These are phyloP conservation scores for Tiaroga cobitis DNA, from an alignment of 2,797 vertebrate species.

Conservation along the genomic window DNA sequence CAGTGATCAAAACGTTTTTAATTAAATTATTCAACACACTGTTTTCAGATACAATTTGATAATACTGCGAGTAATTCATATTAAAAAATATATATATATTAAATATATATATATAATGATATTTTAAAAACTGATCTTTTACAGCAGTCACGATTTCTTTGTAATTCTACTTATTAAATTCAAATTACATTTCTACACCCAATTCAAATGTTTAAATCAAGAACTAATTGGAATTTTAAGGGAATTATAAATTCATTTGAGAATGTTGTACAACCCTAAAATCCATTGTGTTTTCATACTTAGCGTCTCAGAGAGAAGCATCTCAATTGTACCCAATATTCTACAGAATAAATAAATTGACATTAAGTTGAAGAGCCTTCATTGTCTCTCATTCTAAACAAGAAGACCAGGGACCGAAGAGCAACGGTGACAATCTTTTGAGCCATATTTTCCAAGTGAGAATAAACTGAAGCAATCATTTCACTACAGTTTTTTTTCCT, in stretches of 20 bases:
- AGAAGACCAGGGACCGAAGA: background rate
- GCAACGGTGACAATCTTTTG: constrained; percentile 27
- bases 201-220: background rate
- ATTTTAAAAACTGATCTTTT: background rate
- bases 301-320: constrained; percentile 15
- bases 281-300: background rate
- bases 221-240: background rate
- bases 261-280: background rate
- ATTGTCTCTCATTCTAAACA: constrained; percentile 17
- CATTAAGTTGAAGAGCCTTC: constrained; percentile 39
- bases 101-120: background rate
- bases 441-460: constrained; percentile 27
- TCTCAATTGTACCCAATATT: constrained; percentile 31
- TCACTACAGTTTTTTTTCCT: background rate
- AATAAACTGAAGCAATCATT: constrained; percentile 12
- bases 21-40: background rate
- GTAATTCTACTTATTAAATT: background rate
- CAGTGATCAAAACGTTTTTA: background rate
- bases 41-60: background rate
- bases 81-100: background rate
- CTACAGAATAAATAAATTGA: constrained; percentile 30
- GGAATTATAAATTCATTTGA: background rate
- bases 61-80: background rate
- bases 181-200: background rate
- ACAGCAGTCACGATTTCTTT: background rate